Evolutionary conservation across 2,113 vertebrate species (phyloP).

Genomic region (Odontesthes bonariensis): DNA sequence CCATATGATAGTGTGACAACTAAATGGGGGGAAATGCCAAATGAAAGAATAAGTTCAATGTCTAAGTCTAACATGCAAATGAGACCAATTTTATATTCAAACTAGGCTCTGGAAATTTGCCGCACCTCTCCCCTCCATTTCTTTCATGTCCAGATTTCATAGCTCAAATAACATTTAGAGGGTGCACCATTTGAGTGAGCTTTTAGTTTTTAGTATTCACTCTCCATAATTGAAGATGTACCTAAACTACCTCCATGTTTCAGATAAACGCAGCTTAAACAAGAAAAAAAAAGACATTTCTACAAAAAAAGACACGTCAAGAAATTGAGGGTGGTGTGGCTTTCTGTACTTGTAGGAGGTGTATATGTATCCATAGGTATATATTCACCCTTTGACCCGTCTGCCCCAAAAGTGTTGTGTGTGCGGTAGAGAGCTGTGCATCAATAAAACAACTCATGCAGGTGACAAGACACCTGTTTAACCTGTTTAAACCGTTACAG

Average conservation of each 20-base stretch:
- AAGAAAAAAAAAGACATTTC: too few species aligned
- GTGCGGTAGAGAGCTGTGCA: background rate
- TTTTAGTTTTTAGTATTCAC: background rate
- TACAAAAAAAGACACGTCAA: too few species aligned
- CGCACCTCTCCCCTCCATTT: too few species aligned
- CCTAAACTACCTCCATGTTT: too few species aligned
- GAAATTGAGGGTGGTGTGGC: too few species aligned
- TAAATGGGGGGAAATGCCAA: background rate
- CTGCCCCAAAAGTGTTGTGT: background rate
- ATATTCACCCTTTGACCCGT: too few species aligned
- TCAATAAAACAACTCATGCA: background rate
- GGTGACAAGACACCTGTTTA: too few species aligned
- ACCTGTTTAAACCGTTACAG: background rate
- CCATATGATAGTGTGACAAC: background rate
- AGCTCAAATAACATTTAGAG: background rate
- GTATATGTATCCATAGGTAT: too few species aligned
- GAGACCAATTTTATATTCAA: conserved; percentile 24
- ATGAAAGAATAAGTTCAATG: conserved; percentile 3
- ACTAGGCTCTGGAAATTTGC: conserved; percentile 2
- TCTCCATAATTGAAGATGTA: too few species aligned
- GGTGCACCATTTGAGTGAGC: too few species aligned
- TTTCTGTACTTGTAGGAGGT: too few species aligned
- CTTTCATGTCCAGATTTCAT: background rate
- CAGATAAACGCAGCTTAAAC: too few species aligned
- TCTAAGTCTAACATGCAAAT: conserved; percentile 23